Conservation (phyloP, 2,113 vertebrate species). For the Mixornis gularis region DNA sequence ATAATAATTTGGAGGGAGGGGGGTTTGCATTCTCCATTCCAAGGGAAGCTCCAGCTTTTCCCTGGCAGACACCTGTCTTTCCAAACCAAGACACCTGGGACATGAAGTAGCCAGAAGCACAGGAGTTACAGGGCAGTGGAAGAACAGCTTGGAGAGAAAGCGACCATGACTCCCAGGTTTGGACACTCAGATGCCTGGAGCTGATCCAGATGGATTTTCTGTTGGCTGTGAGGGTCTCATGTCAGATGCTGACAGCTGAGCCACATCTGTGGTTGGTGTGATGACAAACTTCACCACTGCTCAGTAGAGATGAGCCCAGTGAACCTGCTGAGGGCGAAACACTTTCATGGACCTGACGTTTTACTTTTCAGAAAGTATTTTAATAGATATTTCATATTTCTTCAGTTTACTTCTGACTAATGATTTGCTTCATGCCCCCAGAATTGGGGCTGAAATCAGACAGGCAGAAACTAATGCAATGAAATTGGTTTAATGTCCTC, state of each 20-base stretch:
- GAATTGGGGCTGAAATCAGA: conserved; percentile 1
- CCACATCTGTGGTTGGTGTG: neutral
- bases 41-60: neutral
- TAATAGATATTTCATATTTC: neutral
- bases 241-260: neutral
- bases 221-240: neutral
- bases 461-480: conserved; percentile 18
- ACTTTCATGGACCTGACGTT: neutral
- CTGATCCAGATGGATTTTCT: neutral
- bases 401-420: conserved; percentile 27
- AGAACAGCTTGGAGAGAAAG: neutral
- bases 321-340: neutral
- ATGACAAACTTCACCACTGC: neutral
- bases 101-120: neutral
- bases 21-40: neutral
- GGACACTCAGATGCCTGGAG: neutral
- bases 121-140: neutral
- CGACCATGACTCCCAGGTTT: rapidly evolving
- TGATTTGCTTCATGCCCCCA: neutral
- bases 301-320: neutral
- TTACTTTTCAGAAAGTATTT: conserved; percentile 1
- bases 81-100: neutral
- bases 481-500: conserved; percentile 28
- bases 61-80: neutral
- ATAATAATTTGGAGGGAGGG: neutral